phyloP scores from a whole-genome alignment of 2,888 invertebrate species.

The Hyposoter dolosus region DNA sequence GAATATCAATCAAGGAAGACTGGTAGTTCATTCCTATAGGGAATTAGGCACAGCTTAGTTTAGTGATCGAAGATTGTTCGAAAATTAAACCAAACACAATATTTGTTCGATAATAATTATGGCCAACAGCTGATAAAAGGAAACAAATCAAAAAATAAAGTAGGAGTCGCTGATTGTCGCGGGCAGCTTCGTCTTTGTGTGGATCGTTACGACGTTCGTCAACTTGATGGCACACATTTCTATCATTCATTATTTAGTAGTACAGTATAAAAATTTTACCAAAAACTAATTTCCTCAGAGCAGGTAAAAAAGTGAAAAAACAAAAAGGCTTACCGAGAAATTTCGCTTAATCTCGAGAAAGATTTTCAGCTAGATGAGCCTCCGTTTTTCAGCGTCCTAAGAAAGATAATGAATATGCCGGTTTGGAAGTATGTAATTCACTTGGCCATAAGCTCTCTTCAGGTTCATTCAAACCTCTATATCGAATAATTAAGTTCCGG shows the following conservation, averaged over 20 bases:
- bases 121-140: slow-evolving; percentile 20
- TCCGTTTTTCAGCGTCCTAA: slow-evolving; percentile 56
- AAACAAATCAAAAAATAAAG: slow-evolving; percentile 36
- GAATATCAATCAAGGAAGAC: slow-evolving; percentile 77
- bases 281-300: neutral
- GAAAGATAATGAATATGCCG: slow-evolving; percentile 69
- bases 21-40: slow-evolving; percentile 80
- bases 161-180: slow-evolving; percentile 50
- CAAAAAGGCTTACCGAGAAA: neutral
- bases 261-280: neutral
- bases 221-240: neutral
- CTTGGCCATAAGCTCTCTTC: slow-evolving; percentile 67
- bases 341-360: neutral
- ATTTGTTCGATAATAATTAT: slow-evolving; percentile 77
- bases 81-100: slow-evolving; percentile 43
- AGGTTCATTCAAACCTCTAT: slow-evolving; percentile 71
- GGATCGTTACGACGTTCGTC: neutral
- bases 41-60: slow-evolving; percentile 68
- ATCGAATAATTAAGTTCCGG: slow-evolving; percentile 76
- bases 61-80: slow-evolving; percentile 77
- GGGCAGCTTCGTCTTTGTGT: slow-evolving; percentile 21
- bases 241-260: slow-evolving; percentile 10
- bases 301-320: neutral
- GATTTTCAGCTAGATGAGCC: neutral
- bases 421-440: slow-evolving; percentile 72